These are phyloP conservation scores for Hesperophylax magnus DNA, from an alignment of 1,140 invertebrate genomes.

Conservation along the genomic window DNA sequence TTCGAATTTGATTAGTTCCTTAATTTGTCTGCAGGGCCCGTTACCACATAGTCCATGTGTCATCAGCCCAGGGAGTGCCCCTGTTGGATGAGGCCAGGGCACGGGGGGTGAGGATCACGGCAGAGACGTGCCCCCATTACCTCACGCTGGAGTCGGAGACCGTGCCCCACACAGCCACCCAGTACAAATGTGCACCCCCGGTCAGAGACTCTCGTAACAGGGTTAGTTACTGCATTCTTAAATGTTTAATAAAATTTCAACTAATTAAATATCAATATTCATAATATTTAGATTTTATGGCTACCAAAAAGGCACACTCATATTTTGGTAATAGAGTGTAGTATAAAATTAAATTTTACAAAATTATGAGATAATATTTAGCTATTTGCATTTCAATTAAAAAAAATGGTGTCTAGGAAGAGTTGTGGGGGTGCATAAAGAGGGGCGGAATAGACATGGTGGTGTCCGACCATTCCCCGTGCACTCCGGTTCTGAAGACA, in stretches of 20 bases:
- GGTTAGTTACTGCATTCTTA: slow-evolving; percentile 60
- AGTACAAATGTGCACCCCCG: slow-evolving; percentile 82
- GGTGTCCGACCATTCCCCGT: slow-evolving; percentile 83
- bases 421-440: slow-evolving; percentile 75
- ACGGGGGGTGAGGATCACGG: slow-evolving; percentile 70
- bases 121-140: slow-evolving; percentile 84
- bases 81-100: slow-evolving; percentile 66
- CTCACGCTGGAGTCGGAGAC: slow-evolving; percentile 75
- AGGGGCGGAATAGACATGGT: slow-evolving; percentile 75
- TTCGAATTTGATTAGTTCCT: too few relatives aligned
- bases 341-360: too few relatives aligned
- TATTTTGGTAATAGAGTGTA: too few relatives aligned
- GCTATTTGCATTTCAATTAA: not conserved
- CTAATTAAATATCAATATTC: not conserved
- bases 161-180: slow-evolving; percentile 74
- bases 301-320: too few relatives aligned
- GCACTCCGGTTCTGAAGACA: slow-evolving; percentile 76
- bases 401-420: slow-evolving; percentile 66
- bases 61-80: slow-evolving; percentile 72
- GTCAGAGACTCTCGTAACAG: slow-evolving; percentile 75
- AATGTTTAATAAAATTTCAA: not conserved
- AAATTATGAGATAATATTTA: not conserved
- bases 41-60: slow-evolving; percentile 83
- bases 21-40: slow-evolving; percentile 66
- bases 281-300: not conserved